phyloP scores from a whole-genome alignment of 92 coral and sea anemone genomes.

The Muricea muricata region DNA sequence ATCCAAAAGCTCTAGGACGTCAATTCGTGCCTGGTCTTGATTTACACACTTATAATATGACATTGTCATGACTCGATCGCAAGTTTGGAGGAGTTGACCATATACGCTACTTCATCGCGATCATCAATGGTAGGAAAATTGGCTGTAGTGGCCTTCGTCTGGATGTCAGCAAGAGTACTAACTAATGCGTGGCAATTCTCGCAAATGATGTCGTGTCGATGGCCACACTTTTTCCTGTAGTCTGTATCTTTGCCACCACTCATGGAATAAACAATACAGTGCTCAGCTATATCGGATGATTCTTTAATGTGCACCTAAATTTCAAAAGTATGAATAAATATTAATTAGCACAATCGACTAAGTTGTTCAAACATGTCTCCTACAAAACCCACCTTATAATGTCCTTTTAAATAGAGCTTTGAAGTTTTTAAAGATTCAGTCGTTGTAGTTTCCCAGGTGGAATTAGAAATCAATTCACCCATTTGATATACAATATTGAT shows the following conservation, averaged over 20 bases:
- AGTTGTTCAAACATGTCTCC: not conserved
- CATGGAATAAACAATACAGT: not conserved
- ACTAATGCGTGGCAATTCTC: not conserved
- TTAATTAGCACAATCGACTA: too few relatives aligned
- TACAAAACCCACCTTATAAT: not conserved
- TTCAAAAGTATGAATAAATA: not conserved
- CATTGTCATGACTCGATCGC: not conserved
- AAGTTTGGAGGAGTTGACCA: not conserved
- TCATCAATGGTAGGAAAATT: not conserved
- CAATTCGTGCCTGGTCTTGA: constrained; percentile 60
- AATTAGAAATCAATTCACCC: not conserved
- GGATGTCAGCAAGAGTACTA: not conserved
- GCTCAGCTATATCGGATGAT: not conserved
- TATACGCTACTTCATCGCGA: not conserved
- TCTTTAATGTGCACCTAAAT: not conserved
- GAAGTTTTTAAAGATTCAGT: too few relatives aligned
- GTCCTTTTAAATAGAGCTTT: not conserved
- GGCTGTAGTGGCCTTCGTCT: not conserved
- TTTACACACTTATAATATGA: constrained; percentile 16
- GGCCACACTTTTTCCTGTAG: not conserved
- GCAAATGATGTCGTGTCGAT: not conserved
- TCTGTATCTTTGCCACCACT: not conserved
- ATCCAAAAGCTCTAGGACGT: constrained; percentile 43
- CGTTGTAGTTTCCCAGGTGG: too few relatives aligned
- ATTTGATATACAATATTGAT: not conserved